Conservation (phyloP, 2,888 invertebrate genomes). For the Myopa testacea region DNA sequence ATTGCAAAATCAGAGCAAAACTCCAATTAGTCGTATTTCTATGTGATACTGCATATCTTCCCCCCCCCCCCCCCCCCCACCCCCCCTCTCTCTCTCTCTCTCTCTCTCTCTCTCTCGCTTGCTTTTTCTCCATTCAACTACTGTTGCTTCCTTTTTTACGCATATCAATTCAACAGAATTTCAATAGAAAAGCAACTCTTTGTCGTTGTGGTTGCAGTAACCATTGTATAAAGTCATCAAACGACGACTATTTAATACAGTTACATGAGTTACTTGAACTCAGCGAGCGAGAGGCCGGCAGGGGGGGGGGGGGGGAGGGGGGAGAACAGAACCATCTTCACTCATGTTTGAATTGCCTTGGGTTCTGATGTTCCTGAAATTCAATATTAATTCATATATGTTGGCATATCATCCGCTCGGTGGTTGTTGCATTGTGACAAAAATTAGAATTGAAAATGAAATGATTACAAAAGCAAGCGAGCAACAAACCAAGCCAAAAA, state of each 20-base stretch:
- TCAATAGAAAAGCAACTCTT: background rate
- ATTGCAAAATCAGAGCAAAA: constrained; percentile 12
- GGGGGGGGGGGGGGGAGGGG: background rate
- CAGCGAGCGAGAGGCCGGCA: background rate
- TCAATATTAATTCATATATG: background rate
- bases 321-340: background rate
- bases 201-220: background rate
- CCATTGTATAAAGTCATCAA: background rate
- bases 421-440: background rate
- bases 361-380: background rate
- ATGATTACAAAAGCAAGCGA: no score
- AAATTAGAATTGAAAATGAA: no score
- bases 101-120: background rate
- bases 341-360: background rate
- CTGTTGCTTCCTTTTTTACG: constrained; percentile 1
- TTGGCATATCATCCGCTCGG: no score
- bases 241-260: background rate
- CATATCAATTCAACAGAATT: constrained; percentile 13
- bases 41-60: background rate
- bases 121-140: background rate
- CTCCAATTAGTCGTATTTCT: constrained; percentile 5
- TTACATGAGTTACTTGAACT: background rate
- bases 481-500: no score
- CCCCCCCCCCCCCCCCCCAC: background rate
- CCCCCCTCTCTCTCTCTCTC: background rate